Percentiles rank a stretch among this genome's conserved stretches.
These are phyloP conservation scores for Limonius californicus DNA, from an alignment of 1,140 invertebrate species.

Conservation along the genomic window DNA sequence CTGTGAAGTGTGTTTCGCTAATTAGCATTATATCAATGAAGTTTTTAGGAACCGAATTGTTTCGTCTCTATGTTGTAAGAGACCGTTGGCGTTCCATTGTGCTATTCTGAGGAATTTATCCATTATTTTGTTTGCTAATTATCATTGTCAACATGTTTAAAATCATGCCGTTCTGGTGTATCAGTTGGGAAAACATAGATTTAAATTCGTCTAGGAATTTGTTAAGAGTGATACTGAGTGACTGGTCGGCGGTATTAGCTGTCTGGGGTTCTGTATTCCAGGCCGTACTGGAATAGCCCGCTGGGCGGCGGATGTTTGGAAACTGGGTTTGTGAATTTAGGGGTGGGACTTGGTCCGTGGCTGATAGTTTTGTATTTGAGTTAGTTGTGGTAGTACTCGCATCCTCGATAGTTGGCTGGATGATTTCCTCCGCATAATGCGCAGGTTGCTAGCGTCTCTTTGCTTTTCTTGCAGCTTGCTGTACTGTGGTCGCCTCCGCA, in stretches of 20 bases:
- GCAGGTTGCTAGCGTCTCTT: constrained; percentile 39
- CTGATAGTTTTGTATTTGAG: constrained; percentile 7
- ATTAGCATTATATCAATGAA: too few relatives aligned
- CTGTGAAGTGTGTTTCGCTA: too few relatives aligned
- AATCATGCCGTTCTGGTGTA: constrained; percentile 25
- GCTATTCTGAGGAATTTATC: constrained; percentile 1
- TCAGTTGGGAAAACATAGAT: constrained; percentile 18
- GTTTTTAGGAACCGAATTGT: too few relatives aligned
- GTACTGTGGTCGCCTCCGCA: constrained; percentile 40
- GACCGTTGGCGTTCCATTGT: constrained; percentile 34
- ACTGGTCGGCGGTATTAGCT: too few relatives aligned
- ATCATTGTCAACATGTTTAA: constrained; percentile 27
- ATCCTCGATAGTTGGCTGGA: constrained; percentile 45
- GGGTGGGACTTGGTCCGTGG: neutral
- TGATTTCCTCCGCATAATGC: constrained; percentile 41
- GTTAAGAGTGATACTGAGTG: neutral
- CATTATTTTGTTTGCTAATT: constrained; percentile 24
- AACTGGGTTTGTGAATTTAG: neutral
- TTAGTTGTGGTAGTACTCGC: constrained; percentile 32
- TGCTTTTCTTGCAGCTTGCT: constrained; percentile 42
- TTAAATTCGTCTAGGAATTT: constrained; percentile 19
- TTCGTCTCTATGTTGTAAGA: constrained; percentile 28
- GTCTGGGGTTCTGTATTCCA: neutral
- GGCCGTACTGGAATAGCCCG: neutral
- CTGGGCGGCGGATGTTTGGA: neutral